Conservation (phyloP, 2,797 vertebrate genomes). For the Staurois parvus region DNA sequence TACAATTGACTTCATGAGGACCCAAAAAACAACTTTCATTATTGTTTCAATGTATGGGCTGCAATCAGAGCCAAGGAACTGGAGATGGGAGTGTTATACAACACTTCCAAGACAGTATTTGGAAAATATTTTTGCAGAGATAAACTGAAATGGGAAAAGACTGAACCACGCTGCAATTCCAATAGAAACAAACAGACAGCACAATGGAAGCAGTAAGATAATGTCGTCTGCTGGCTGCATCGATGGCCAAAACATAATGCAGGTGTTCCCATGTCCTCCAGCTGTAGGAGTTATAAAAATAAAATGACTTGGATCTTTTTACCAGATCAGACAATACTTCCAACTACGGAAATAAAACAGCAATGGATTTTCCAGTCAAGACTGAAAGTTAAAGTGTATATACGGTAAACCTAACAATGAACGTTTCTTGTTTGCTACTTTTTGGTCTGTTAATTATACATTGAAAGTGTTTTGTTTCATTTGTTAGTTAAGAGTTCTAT, state of each 20-base stretch:
- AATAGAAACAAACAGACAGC: slow-evolving; percentile 35
- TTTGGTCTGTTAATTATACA: no score
- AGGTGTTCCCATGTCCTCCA: slow-evolving; percentile 12
- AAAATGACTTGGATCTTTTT: not conserved
- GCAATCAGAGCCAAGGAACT: slow-evolving; percentile 49
- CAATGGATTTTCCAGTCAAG: no score
- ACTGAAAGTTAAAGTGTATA: no score
- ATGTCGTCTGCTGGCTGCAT: not conserved
- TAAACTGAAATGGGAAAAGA: slow-evolving; percentile 40
- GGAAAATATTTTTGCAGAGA: slow-evolving; percentile 55
- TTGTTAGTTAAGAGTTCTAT: no score
- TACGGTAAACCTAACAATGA: no score
- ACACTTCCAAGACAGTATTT: slow-evolving; percentile 58
- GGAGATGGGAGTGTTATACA: slow-evolving; percentile 38
- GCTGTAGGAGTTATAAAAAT: not conserved
- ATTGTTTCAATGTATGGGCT: slow-evolving; percentile 42
- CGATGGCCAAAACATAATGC: not conserved
- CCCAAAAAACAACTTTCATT: slow-evolving; percentile 24
- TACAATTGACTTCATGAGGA: slow-evolving; percentile 9
- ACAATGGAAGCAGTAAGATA: not conserved
- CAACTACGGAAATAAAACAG: no score
- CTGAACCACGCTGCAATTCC: slow-evolving; percentile 11
- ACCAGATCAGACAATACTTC: not conserved
- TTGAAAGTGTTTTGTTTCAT: no score
- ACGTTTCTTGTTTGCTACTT: no score